Percentiles rank a stretch among this genome's conserved stretches.
Conservation (phyloP, 2,888 invertebrate species). For the Gerris lacustris region DNA sequence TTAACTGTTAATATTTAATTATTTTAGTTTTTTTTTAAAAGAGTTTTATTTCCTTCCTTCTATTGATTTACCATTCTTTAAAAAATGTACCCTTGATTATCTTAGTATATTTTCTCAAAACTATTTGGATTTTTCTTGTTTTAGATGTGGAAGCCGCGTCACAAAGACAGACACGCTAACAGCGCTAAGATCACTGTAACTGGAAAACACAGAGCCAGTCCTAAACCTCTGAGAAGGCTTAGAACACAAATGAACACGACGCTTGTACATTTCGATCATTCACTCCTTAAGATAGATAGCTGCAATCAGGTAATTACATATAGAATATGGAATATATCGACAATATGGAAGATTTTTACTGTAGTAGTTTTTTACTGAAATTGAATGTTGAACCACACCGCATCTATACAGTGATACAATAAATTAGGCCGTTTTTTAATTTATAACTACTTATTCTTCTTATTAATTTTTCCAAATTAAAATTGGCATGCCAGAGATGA, state of each 20-base stretch:
- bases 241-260: constrained; percentile 37
- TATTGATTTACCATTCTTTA: too few species aligned
- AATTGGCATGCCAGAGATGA: too few species aligned
- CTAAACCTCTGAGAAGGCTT: constrained; percentile 25
- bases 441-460: too few species aligned
- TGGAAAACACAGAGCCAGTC: constrained; percentile 26
- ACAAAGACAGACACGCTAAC: not conserved
- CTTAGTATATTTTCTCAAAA: too few species aligned
- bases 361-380: not conserved
- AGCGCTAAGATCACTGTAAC: not conserved
- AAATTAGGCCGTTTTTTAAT: too few species aligned
- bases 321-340: too few species aligned
- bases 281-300: not conserved
- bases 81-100: too few species aligned
- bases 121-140: not conserved
- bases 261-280: constrained; percentile 34
- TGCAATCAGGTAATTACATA: constrained; percentile 14
- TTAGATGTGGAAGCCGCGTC: not conserved
- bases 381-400: not conserved
- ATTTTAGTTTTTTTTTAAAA: too few species aligned
- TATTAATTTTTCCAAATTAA: too few species aligned
- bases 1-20: too few species aligned
- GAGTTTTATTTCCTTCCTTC: too few species aligned
- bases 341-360: not conserved
- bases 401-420: not conserved